Base-by-base conservation (phyloP, 1,140 invertebrate genomes). In the Ostrea edulis region DNA sequence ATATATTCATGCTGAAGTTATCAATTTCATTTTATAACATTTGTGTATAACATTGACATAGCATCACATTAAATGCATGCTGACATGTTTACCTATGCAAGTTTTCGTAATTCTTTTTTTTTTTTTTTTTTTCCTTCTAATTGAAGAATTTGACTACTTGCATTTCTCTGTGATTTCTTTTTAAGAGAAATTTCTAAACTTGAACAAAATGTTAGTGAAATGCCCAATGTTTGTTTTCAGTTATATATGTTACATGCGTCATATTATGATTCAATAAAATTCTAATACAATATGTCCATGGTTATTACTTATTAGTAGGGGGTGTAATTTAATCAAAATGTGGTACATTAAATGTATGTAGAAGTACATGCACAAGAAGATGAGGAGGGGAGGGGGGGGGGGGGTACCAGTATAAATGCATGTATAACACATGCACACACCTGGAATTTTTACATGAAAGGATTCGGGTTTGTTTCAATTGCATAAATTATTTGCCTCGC, bases 241-340 rank as follows among this genome's bases (percentile, higher is more conserved):
- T 25, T 77, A 62, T 77, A 14, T 77, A 71, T 71, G 55, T 62
- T 62, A 62, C 55, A 77, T 77, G 29, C 29, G 68, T 77, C 68
- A 77, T 44, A 77, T 29, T 77, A 77, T 77, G 68, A 77, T 77
- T 77, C 68, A 77, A 77, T 77, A 77, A 77, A 77, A 29, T 77
- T 77, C 68, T 77, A 77, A 77, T 77, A 77, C 68, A 77, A 77
- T 11, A 17, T 44, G 35, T 44, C 5, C 35, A 44, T 44, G 35
- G 35, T 44, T 44, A 5, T 44, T 44, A 44, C n/a, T 44, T 44
- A 44, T 44, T 44, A 44, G 35, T 1, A 5, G 35, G 35, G 35
- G 35, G 35, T 1, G 35, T 44, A 44, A 44, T 44, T 44, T 2
- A 44, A 44, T 44, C 2, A 44, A 44, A 44, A 5, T 44, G 5